These are phyloP conservation scores for Phymorhynchus buccinoides DNA, from an alignment of 1,140 invertebrate species.

Conservation along the genomic window DNA sequence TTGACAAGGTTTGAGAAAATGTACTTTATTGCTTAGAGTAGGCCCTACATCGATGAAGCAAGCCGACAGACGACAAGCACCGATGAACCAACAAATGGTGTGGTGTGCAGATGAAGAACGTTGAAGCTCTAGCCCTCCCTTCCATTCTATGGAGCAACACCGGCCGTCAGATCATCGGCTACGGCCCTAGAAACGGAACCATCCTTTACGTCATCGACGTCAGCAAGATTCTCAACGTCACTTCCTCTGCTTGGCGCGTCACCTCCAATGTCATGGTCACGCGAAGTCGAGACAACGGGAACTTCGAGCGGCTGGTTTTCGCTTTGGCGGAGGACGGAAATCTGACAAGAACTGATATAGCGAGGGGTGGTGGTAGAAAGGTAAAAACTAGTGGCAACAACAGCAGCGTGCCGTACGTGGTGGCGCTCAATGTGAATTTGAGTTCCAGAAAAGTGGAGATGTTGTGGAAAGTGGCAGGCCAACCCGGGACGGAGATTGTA, in stretches of 20 bases:
- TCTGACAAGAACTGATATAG: too few relatives aligned
- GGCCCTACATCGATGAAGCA: too few relatives aligned
- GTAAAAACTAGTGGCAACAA: too few relatives aligned
- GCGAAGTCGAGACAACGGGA: not conserved
- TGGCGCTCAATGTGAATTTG: not conserved
- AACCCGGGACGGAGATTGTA: not conserved
- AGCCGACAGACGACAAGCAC: too few relatives aligned
- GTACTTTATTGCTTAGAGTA: too few relatives aligned
- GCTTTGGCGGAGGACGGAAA: not conserved
- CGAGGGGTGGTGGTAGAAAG: not conserved
- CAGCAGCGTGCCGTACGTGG: not conserved
- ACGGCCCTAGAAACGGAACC: conserved; percentile 18
- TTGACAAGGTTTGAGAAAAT: too few relatives aligned
- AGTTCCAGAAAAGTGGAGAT: not conserved
- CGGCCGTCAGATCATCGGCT: not conserved
- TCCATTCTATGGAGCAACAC: not conserved
- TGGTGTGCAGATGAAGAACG: not conserved
- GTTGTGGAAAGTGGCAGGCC: conserved; percentile 2
- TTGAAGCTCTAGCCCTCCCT: not conserved
- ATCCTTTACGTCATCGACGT: conserved; percentile 8
- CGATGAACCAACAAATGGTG: too few relatives aligned
- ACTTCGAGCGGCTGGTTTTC: not conserved
- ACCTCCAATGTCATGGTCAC: conserved; percentile 36
- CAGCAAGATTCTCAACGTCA: conserved; percentile 31
- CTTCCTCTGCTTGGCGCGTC: not conserved